Conservation (phyloP, 2,888 invertebrate genomes). For the Dusona sp. region DNA sequence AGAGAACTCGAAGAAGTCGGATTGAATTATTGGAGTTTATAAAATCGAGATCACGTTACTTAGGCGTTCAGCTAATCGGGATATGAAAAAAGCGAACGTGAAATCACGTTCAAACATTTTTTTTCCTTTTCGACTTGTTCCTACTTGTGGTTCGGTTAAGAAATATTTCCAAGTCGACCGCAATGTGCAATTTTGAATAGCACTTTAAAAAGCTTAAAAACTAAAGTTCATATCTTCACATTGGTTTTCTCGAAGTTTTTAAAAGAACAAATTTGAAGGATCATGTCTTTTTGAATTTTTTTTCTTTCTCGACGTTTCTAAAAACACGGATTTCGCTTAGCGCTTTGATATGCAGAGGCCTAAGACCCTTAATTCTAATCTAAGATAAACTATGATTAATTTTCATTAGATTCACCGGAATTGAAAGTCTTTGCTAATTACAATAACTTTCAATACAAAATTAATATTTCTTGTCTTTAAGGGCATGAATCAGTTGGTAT, state of each 20-base stretch:
- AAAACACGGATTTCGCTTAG: slow-evolving; percentile 27
- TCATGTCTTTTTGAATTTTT: slow-evolving; percentile 31
- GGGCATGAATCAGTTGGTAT: too few relatives aligned
- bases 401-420: neutral
- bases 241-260: neutral
- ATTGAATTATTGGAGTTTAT: slow-evolving; percentile 13
- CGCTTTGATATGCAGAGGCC: slow-evolving; percentile 73
- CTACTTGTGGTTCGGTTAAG: neutral
- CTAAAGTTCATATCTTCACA: slow-evolving; percentile 10
- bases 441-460: neutral
- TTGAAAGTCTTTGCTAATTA: neutral
- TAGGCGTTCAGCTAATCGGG: slow-evolving; percentile 56
- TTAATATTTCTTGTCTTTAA: neutral
- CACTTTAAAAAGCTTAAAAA: slow-evolving; percentile 12
- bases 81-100: slow-evolving; percentile 32
- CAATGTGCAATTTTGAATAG: slow-evolving; percentile 6
- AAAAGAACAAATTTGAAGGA: neutral
- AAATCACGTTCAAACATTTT: neutral
- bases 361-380: slow-evolving; percentile 46
- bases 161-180: neutral
- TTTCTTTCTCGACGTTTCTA: slow-evolving; percentile 14
- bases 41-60: slow-evolving; percentile 44
- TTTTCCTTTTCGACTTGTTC: neutral
- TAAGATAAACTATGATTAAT: slow-evolving; percentile 9
- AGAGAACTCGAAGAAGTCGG: slow-evolving; percentile 26